Percentiles rank a stretch among this genome's conserved stretches.
phyloP scores from a whole-genome alignment of 1,140 invertebrate genomes.

The Leptinotarsa lineolata region DNA sequence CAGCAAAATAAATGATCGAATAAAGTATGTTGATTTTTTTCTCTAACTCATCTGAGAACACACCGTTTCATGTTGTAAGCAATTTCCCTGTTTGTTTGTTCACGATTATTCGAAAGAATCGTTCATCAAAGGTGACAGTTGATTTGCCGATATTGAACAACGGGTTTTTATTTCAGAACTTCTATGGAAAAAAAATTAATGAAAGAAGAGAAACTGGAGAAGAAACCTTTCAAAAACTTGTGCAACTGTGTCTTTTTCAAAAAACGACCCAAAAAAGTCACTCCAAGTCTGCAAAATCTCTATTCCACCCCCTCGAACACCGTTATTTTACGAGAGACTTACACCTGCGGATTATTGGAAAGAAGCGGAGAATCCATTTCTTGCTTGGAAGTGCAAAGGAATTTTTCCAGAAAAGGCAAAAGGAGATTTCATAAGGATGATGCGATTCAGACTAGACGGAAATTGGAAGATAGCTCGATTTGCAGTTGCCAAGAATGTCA shows the following conservation, averaged over 20 bases:
- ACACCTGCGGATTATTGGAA: background rate
- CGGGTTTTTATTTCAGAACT: no score
- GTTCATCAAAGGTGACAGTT: no score
- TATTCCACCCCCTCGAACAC: background rate
- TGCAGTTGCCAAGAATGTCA: background rate
- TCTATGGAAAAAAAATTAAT: no score
- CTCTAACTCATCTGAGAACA: no score
- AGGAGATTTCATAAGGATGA: background rate
- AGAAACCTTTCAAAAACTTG: background rate
- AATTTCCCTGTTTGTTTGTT: no score
- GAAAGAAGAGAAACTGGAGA: background rate
- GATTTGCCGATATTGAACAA: no score
- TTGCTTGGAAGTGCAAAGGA: background rate
- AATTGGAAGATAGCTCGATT: background rate
- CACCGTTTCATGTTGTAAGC: no score
- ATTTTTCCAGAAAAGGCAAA: background rate
- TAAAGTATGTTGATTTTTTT: background rate
- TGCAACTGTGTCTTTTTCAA: background rate
- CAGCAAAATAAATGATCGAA: background rate
- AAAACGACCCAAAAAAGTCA: background rate
- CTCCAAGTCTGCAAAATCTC: background rate
- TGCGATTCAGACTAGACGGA: background rate
- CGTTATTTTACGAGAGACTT: background rate
- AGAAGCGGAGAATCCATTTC: background rate
- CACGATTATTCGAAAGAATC: no score